Base-by-base conservation (phyloP, 2,113 vertebrate genomes). In the Heptranchias perlo region DNA sequence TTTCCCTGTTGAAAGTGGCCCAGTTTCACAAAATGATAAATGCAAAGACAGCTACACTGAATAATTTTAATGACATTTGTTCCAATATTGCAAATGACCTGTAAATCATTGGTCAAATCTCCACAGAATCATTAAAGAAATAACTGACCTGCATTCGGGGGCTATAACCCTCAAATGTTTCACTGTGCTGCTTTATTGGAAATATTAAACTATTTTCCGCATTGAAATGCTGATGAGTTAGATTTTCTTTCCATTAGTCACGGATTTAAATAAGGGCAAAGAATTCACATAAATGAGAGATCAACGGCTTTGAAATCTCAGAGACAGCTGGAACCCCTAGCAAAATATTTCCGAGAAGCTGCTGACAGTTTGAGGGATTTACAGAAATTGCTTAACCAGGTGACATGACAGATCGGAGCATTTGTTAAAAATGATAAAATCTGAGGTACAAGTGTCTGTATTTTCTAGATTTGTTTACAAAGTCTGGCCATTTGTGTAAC, bases 61-160 rank as follows among this genome's bases (percentile, higher is more conserved):
- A 58, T 91, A 91, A 35, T 64, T 93, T 62, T 93, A 61, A n/a
- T 92, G 87, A 92, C 87, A n/a, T 61, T 92, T n/a, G 31, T n/a
- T 92, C 31, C 18, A 62, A 39, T 35, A 61, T 39, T 93, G 58
- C 89, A 93, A 93, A 93, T 93, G 58, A 47, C 89, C 58, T 93
- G 58, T 62, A 47, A 62, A 39, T 62, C 35, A 18, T 39, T 62
- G 58, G 89, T 93, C 14, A 61, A 35, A 58, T 92, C 87, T 61
- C 52, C 31, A 61, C 11, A 11, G 86, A 54, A 49, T 89, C 86
- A 54, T 89, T 89, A 89, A 58, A 28, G n/a, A 93, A 93, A 62
- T 93, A 39, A 64, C n/a, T 93, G 89, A 62, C 35, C 58, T 93
- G 58, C 58, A 93, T 62, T 62, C 16, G 14, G 31, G n/a, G n/a